Base-by-base conservation (phyloP, 2,888 invertebrate genomes). In the Drosophila diplacantha region DNA sequence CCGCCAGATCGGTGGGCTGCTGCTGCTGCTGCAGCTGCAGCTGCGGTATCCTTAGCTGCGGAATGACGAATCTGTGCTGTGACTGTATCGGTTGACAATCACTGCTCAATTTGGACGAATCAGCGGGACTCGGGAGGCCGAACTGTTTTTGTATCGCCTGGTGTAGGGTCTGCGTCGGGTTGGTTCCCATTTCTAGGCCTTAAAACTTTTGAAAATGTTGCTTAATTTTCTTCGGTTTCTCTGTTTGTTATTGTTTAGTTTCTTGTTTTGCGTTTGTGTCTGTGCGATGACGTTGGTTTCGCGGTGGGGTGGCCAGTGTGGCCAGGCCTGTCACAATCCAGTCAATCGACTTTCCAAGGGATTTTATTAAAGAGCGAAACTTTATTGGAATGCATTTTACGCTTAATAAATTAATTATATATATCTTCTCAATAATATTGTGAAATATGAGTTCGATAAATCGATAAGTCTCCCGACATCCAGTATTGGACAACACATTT, bases 21-120 rank as follows among this genome's bases (percentile, higher is more conserved):
- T 54, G 57, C 26, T 22, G 22, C 12, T 44, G 11, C n/a, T 54
- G 55, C 20, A 20, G 20, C 26, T 26, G 55, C n/a, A 59, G 35
- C 31, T 67, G 57, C 6, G 75, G 73, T 12, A 75, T 55, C 29
- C 20, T 60, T 6, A 75, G 62, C 39, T 74, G 68, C 35, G 83
- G 74, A 41, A 61, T 61, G 9, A 63, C 35, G 9, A 61, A 41
- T 41, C 34, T 47, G 38, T 50, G 32, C 16, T 34, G 43, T 14
- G 35, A 5, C 20, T 22, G 11, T 24, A 37, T 38, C 14, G 39
- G 20, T 18, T n/a, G 32, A 16, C 8, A 22, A 14, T 26, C 59
- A 31, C 34, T 53, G 49, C 35, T 54, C n/a, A 8, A 50, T 54
- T 38, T 50, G 22, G 63, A 35, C 14, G 49, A 26, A 31, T 49